phyloP scores from a whole-genome alignment of 2,888 invertebrate genomes.

The Hemicrepidius hirtus region DNA sequence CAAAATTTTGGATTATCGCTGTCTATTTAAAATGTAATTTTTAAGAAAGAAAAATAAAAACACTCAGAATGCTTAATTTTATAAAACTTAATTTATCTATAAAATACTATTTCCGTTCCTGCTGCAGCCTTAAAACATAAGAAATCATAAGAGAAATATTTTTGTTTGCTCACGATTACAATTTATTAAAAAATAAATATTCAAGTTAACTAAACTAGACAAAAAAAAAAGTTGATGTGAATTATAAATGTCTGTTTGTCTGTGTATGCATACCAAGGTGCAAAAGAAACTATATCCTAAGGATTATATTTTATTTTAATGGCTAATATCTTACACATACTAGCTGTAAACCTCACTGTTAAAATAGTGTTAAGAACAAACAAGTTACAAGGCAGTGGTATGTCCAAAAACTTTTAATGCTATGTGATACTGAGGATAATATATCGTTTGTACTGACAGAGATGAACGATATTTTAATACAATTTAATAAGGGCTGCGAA shows the following conservation, averaged over 20 bases:
- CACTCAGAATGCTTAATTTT: slow-evolving; percentile 16
- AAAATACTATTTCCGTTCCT: slow-evolving; percentile 1
- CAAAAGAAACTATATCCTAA: slow-evolving; percentile 49
- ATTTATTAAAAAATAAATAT: slow-evolving; percentile 17
- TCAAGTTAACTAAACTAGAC: slow-evolving; percentile 22
- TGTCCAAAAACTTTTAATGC: slow-evolving; percentile 53
- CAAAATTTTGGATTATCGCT: slow-evolving; percentile 4
- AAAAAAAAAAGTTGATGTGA: slow-evolving; percentile 40
- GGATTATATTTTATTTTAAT: slow-evolving; percentile 45
- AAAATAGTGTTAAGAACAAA: slow-evolving; percentile 49
- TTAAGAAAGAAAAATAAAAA: no score
- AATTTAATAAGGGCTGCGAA: slow-evolving; percentile 52
- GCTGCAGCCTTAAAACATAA: slow-evolving; percentile 19
- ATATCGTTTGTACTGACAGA: slow-evolving; percentile 54
- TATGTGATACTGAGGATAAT: slow-evolving; percentile 54
- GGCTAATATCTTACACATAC: slow-evolving; percentile 48
- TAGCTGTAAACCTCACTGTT: slow-evolving; percentile 50
- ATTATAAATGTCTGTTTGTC: slow-evolving; percentile 42
- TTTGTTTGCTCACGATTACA: slow-evolving; percentile 37
- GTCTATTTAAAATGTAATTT: slow-evolving; percentile 4
- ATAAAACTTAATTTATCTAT: slow-evolving; percentile 3
- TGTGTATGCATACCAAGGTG: slow-evolving; percentile 43
- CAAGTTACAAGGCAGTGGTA: slow-evolving; percentile 49
- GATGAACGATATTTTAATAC: slow-evolving; percentile 54
- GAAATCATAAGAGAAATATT: slow-evolving; percentile 19